Evolutionary conservation across 2,888 invertebrate genomes (phyloP).

Genomic region (Synanthedon myopaeformis): DNA sequence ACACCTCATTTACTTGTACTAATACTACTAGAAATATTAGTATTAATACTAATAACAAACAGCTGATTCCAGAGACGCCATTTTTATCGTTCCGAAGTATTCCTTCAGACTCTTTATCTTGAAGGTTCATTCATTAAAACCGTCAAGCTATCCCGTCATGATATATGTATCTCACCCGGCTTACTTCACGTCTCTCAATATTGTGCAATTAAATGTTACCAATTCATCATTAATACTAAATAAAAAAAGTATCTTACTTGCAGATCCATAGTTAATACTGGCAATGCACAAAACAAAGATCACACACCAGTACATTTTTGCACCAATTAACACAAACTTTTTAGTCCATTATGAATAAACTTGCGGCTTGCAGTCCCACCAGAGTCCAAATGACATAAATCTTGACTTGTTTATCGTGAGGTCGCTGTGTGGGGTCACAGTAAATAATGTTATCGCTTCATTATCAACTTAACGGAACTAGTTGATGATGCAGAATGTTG

Average conservation of each 20-base stretch:
- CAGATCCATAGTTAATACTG: constrained; percentile 37
- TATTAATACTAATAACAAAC: too few species aligned
- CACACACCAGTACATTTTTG: constrained; percentile 50
- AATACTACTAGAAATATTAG: too few species aligned
- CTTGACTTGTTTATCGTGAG: constrained; percentile 32
- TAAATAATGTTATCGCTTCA: constrained; percentile 49
- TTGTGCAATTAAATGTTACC: too few species aligned
- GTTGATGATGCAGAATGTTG: constrained; percentile 18
- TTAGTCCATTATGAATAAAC: constrained; percentile 29
- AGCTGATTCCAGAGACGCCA: too few species aligned
- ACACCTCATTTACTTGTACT: too few species aligned
- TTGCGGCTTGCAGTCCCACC: constrained; percentile 25
- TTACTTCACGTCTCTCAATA: too few species aligned
- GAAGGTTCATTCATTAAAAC: too few species aligned
- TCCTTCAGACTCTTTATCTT: too few species aligned
- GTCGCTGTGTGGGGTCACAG: constrained; percentile 46
- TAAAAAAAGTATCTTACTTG: constrained; percentile 36
- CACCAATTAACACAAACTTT: constrained; percentile 20
- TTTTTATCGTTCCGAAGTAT: too few species aligned
- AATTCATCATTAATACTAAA: not conserved
- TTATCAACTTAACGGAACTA: constrained; percentile 33
- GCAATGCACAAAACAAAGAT: constrained; percentile 43
- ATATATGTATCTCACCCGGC: too few species aligned
- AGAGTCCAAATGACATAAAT: constrained; percentile 44
- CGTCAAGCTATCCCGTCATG: too few species aligned